Evolutionary conservation across 1,140 invertebrate species (phyloP), one percentile per base, ranked within the genome.

Genomic region (Drosophila pandora): DNA sequence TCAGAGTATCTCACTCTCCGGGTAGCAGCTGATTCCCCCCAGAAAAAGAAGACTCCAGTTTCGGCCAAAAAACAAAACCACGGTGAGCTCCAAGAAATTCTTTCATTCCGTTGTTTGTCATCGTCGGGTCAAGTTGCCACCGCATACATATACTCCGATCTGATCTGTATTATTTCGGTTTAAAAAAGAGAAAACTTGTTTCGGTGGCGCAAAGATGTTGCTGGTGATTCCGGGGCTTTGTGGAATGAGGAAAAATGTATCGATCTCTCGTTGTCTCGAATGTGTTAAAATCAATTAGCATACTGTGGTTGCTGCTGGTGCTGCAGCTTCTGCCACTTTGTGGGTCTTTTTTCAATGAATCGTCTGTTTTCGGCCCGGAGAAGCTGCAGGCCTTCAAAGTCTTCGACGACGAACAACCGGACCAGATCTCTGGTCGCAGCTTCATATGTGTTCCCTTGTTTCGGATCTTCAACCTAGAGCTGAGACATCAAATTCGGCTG

Each of bases 281-380:
- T 76, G 83, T 87, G 83, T 87, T 88, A 88, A 87, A 87, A 88
- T 79, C 83, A 89, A 88, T 87, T 87, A 87, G 79, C 83, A 88
- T 87, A 87, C 76, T 68, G 65, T 47, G 10, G 55, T 39, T 55
- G 55, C 17, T 56, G 47, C 34, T 69, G 23, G 34, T 17, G 67
- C 32, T 65, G 48, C 70, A 48, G 32, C 60, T 57, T 39, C 70
- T 53, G 39, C 54, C 48, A 25, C 52, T 45, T n/a, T 39, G 58
- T 54, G 54, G 25, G 12, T 59, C 55, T 54, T 37, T 54, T 32
- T 56, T 82, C 70, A 87, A 87, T 87, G 82, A 65, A 22, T 39
- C 55, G 37, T 58, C 63, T 87, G 78, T 88, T 28, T 88, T 71
- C 21, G 64, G 50, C 3, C 25, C 60, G 4, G 59, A 79, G 30